Evolutionary conservation across 2,797 vertebrate genomes (phyloP), one percentile per base, ranked within the genome.

Genomic region (Phalloptychus januarius): DNA sequence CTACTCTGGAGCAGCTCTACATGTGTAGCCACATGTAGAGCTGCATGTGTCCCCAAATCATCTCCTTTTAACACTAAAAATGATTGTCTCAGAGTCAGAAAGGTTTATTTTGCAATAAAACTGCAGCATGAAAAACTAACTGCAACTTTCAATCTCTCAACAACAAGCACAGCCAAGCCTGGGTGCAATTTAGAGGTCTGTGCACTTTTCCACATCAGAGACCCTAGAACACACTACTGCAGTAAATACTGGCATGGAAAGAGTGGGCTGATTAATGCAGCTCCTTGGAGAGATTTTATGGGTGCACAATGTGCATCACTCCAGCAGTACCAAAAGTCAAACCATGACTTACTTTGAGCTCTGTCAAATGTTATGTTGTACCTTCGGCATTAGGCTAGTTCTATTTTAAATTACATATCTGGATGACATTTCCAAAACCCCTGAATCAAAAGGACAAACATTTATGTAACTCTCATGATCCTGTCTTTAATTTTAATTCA

Each of bases 151-250:
- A 69, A 2, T 25, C 61, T 38, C 18, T 33, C 33, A 65, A 36
- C 61, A 65, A 65, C 61, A 65, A 65, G 61, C 61, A 65, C 61
- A 65, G 33, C 61, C 33, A 65, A 38, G 18, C 33, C 61, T 20
- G 61, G 33, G 11, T 61, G 10, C 33, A 38, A 65, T 36, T 65
- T 65, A 6, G 28, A 20, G 61, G 33, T 23, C 16, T 38, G 16
- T 36, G 36, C 18, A 20, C 33, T 38, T 65, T 65, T 38, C 61
- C 33, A 18, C 33, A 20, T 65, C 61, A 38, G 7, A 20, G 61
- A 20, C 16, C 18, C 33, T 33, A 65, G 33, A 16, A 23, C 61
- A 38, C 2, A 65, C 18, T 65, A 31, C 7, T 38, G 61, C 33
- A 18, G 31, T 63, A 63, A 33, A 63, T 36, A 63, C 36, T 63